Conservation (phyloP, 2,113 vertebrate species). For the Empidonax traillii region DNA sequence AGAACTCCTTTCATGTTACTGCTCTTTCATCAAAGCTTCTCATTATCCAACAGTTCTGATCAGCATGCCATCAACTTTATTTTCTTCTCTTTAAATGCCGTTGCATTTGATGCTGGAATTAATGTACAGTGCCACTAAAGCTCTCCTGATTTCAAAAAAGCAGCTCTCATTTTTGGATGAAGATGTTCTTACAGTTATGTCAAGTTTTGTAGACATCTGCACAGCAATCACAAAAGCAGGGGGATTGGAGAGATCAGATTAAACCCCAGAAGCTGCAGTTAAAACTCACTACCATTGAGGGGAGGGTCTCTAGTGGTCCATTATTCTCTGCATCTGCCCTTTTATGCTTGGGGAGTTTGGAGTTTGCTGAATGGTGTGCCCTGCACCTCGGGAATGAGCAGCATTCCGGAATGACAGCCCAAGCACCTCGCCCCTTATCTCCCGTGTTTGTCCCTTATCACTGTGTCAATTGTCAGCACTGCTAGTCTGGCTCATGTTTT, state of each 20-base stretch:
- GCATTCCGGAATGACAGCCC: background rate
- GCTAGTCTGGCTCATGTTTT: background rate
- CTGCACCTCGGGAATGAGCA: background rate
- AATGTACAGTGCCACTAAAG: background rate
- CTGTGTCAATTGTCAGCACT: background rate
- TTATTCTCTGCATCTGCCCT: background rate
- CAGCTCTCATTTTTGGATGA: background rate
- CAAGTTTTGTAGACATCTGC: background rate
- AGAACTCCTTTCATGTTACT: background rate
- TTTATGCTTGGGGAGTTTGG: background rate
- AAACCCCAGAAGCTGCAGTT: background rate
- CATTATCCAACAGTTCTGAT: background rate
- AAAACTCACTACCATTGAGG: background rate
- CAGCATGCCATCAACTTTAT: background rate
- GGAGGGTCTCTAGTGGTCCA: background rate
- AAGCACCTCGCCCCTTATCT: background rate
- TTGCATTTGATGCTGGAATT: background rate
- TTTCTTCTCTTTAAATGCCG: background rate
- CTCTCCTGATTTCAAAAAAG: background rate
- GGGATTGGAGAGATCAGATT: background rate
- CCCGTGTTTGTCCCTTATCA: background rate
- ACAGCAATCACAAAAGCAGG: background rate
- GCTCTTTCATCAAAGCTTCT: background rate
- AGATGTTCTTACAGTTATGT: background rate
- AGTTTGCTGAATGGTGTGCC: background rate